A percentile compares a stretch with the other conserved stretches of the same genome.
These are phyloP conservation scores for Rotaria magnacalcarata DNA, from an alignment of 2,888 invertebrate species.

Conservation along the genomic window DNA sequence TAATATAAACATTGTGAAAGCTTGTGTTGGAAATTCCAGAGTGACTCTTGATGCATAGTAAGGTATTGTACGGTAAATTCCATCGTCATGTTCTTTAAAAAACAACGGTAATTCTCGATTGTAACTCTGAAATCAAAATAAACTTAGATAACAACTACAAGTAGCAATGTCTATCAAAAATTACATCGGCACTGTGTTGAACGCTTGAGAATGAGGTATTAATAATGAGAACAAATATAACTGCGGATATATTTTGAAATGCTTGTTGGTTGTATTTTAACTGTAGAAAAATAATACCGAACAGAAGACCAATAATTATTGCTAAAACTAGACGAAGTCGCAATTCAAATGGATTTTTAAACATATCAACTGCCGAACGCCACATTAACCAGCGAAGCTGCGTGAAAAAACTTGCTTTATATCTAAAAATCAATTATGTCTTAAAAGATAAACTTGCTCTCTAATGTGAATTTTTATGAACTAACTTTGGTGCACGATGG, in stretches of 20 bases:
- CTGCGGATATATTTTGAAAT: conserved; percentile 46
- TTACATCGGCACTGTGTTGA: background rate
- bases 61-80: conserved; percentile 52
- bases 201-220: conserved; percentile 42
- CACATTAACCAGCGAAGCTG: conserved; percentile 74
- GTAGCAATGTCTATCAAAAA: conserved; percentile 50
- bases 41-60: conserved; percentile 53
- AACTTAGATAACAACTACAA: conserved; percentile 51
- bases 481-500: background rate
- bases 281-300: conserved; percentile 43
- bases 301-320: conserved; percentile 35
- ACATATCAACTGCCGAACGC: conserved; percentile 80
- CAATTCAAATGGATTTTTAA: conserved; percentile 82
- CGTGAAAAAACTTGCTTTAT: conserved; percentile 37
- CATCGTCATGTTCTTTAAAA: conserved; percentile 53
- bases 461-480: background rate
- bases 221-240: conserved; percentile 43
- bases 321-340: conserved; percentile 76
- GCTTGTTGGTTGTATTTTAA: conserved; percentile 42
- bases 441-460: background rate
- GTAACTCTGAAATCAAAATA: conserved; percentile 51
- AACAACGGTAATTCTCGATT: conserved; percentile 53
- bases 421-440: background rate
- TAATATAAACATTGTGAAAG: conserved; percentile 76
- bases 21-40: conserved; percentile 71